Conservation (phyloP, 2,888 invertebrate genomes). For the Lithophane ornitopus region DNA sequence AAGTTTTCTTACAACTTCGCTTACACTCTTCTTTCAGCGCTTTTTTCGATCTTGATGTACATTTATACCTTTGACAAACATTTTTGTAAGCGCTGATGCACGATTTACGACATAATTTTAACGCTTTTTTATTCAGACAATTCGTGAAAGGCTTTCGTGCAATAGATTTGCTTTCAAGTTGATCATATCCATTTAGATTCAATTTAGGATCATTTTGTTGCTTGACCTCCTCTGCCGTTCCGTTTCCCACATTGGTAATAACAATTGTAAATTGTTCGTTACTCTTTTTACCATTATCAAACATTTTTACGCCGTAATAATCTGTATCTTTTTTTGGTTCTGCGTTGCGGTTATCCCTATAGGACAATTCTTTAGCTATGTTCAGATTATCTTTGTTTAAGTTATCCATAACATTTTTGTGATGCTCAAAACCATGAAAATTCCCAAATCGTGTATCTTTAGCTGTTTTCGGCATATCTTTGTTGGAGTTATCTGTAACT, state of each 20-base stretch:
- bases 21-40: slow-evolving; percentile 69
- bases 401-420: background rate
- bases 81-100: slow-evolving; percentile 67
- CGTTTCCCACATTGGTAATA: background rate
- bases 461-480: background rate
- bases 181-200: background rate
- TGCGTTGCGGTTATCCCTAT: background rate
- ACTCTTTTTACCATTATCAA: background rate
- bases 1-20: slow-evolving; percentile 68
- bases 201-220: background rate
- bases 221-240: background rate
- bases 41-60: slow-evolving; percentile 65
- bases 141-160: slow-evolving; percentile 22
- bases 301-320: background rate
- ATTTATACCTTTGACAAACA: slow-evolving; percentile 61
- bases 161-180: background rate
- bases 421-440: background rate
- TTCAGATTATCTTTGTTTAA: background rate
- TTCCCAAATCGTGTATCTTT: background rate
- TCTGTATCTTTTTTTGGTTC: background rate
- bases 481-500: background rate
- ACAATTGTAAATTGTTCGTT: background rate
- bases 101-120: slow-evolving; percentile 69
- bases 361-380: background rate
- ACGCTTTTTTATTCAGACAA: slow-evolving; percentile 38